phyloP scores from a whole-genome alignment of 2,888 invertebrate genomes.

The Metopia argyrocephala region DNA sequence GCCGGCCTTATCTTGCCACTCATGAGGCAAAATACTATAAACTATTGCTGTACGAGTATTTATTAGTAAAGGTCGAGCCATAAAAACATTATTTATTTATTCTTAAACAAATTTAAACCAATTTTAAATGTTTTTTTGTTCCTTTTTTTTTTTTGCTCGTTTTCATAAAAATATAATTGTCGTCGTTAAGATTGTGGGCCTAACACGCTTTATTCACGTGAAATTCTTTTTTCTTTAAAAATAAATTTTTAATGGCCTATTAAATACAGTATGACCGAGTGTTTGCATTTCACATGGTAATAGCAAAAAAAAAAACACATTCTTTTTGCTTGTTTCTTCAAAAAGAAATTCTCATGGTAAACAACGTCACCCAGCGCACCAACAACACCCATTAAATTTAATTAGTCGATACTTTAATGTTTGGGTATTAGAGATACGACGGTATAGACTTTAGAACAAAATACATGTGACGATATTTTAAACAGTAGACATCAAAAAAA shows the following conservation, averaged over 20 bases:
- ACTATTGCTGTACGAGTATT: neutral
- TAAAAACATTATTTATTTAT: slow-evolving; percentile 19
- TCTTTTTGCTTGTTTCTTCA: neutral
- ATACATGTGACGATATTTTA: slow-evolving; percentile 19
- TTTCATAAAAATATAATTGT: neutral
- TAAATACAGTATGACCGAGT: too few species aligned
- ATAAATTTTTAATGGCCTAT: too few species aligned
- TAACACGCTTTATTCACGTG: slow-evolving; percentile 50
- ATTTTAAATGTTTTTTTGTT: neutral
- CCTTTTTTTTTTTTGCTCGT: neutral
- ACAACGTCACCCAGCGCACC: neutral
- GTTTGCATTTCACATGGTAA: neutral
- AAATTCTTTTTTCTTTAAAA: slow-evolving; percentile 8
- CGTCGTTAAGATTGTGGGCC: neutral
- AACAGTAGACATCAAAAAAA: too few species aligned
- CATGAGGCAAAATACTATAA: neutral
- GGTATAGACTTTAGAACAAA: neutral
- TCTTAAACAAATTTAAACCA: neutral
- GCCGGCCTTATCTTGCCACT: slow-evolving; percentile 18
- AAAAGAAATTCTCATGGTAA: slow-evolving; percentile 3
- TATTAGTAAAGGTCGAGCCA: slow-evolving; percentile 4
- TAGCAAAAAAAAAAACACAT: too few species aligned
- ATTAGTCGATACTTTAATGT: neutral
- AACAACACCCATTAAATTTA: slow-evolving; percentile 1
- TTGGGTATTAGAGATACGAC: neutral